Evolutionary conservation across 2,888 invertebrate species (phyloP), one percentile per base, ranked within the genome.

Genomic region (Entomobrya proxima): DNA sequence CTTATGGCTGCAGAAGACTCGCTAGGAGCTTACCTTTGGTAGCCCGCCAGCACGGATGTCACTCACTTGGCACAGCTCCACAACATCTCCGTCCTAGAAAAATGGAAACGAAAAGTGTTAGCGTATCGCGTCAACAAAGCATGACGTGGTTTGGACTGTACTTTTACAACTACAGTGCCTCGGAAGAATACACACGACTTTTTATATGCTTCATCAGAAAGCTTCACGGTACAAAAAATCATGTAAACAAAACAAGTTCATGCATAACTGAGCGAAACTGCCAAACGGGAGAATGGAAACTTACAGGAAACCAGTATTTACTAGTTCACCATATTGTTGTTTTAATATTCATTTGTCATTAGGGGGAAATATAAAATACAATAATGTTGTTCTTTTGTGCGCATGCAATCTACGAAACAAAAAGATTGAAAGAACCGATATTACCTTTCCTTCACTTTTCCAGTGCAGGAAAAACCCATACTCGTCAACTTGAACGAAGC

Each of bases 381-480:
- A n/a, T n/a, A n/a, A n/a, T n/a, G n/a, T n/a, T n/a, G n/a, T n/a
- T 32, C 13, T 58, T 21, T 21, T 27, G 30, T 58, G 9, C 24
- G 4, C 58, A 58, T 58, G 24, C 30, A 35, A 24, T 67, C 58
- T 18, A 58, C 11, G 18, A n/a, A n/a, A n/a, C n/a, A n/a, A n/a
- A n/a, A n/a, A n/a, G n/a, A n/a, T n/a, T n/a, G n/a, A 50, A 18
- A 18, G n/a, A 2, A 50, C 13, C 15, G 0, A 67, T 44, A 92
- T 93, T 93, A 98, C 98, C 94, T 94, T 94, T 90, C 96, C 96
- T 88, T 98, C 98, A 91, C 98, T 98, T 92, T 98, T 98, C 98
- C 98, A 99, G 92, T 97, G 98, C 90, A 99, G 96, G 93, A 98
- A 99, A 94, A 98, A 98, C 61, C 98, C 98, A 93, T 97, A 98